Evolutionary conservation across 1,140 invertebrate species (phyloP).

Genomic region (Agrilus planipennis): DNA sequence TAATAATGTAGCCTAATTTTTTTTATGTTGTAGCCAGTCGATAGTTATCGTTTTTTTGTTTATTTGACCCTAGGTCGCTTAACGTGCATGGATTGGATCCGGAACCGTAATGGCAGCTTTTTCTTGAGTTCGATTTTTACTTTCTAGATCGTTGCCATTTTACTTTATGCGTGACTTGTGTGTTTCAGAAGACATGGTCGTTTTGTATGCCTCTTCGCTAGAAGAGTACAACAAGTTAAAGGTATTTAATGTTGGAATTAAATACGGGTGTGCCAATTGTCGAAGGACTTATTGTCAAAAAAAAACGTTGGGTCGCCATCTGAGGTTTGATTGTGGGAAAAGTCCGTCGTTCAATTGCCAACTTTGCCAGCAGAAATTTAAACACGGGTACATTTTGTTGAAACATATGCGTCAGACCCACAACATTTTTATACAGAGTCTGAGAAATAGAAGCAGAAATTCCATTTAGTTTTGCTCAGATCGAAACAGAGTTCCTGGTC

Average conservation of each 20-base stretch:
- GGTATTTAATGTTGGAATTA: not conserved
- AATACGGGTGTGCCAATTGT: conserved; percentile 43
- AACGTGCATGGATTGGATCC: no score
- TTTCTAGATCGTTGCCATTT: no score
- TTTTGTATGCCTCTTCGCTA: conserved; percentile 8
- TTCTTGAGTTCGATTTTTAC: no score
- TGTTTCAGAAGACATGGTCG: conserved; percentile 7
- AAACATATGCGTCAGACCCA: conserved; percentile 34
- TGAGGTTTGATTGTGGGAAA: conserved; percentile 46
- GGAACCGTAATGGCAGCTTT: no score
- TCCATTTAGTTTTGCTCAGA: no score
- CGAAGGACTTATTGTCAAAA: conserved; percentile 42
- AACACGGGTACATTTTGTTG: conserved; percentile 38
- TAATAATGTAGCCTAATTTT: no score
- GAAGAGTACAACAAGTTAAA: conserved; percentile 10
- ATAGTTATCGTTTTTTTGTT: no score
- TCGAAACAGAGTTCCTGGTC: no score
- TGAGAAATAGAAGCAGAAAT: no score
- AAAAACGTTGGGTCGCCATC: conserved; percentile 35
- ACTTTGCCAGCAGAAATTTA: conserved; percentile 38
- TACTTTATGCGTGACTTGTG: no score
- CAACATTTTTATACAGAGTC: conserved; percentile 24
- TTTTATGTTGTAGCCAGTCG: no score
- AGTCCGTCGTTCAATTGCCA: conserved; percentile 50
- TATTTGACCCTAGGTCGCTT: no score